Conservation (phyloP, 1,140 invertebrate species). For the Heliconius melpomene region DNA sequence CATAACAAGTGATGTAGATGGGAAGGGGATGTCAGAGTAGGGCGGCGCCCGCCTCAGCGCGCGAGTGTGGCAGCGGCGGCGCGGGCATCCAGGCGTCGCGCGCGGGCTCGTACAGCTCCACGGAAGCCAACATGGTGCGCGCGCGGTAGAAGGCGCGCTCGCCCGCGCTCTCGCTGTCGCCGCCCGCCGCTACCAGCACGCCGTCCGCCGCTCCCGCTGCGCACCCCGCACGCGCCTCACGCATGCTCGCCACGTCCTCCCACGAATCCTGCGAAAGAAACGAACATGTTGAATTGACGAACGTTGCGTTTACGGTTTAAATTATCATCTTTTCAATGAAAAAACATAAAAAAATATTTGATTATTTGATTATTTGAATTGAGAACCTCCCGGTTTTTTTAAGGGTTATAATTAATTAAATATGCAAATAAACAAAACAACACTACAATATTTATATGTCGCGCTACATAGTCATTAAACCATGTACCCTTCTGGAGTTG, state of each 20-base stretch:
- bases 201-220: slow-evolving; percentile 91
- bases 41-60: slow-evolving; percentile 63
- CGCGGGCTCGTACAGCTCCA: slow-evolving; percentile 88
- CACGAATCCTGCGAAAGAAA: slow-evolving; percentile 57
- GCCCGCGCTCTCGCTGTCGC: slow-evolving; percentile 70
- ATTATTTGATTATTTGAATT: no score
- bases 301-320: no score
- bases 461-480: no score
- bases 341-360: no score
- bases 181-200: slow-evolving; percentile 83
- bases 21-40: slow-evolving; percentile 54
- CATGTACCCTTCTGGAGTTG: no score
- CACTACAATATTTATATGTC: no score
- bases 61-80: slow-evolving; percentile 50
- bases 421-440: no score
- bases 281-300: no score
- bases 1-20: neutral
- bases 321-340: no score
- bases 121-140: slow-evolving; percentile 90
- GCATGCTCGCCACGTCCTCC: slow-evolving; percentile 84
- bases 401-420: no score
- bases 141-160: slow-evolving; percentile 86
- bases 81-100: slow-evolving; percentile 86
- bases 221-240: slow-evolving; percentile 88
- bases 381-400: no score